Evolutionary conservation across 2,113 vertebrate genomes (phyloP), one percentile per base, ranked within the genome.

Genomic region (Labeo catla): DNA sequence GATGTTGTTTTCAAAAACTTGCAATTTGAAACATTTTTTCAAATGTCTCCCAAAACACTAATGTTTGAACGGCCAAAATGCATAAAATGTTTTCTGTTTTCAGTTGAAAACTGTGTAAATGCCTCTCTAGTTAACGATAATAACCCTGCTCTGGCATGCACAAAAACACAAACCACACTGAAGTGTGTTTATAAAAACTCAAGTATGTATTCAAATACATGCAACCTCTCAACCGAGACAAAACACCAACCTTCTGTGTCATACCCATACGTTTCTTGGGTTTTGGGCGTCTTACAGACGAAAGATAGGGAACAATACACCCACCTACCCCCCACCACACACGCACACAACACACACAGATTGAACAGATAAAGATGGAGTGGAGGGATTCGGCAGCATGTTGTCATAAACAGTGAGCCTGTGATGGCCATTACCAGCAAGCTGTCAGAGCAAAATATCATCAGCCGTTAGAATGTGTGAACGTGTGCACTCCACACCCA

Each of bases 401-500:
- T 86, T 86, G 54, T 74, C 78, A 57, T 80, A 70, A 73, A 28
- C 80, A 83, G 66, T 47, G 45, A 84, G 66, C 47, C 52, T 80
- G 45, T 81, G 81, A 81, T 81, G 85, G 78, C 49, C 72, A 77
- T 76, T 73, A 49, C 73, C 57, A 74, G 28, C 36, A 87, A 87
- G 74, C 85, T 89, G 86, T 87, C 88, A 49, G 79, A 80, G 79
- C 50, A 84, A 87, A 76, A 81, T 70, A 78, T 85, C 16, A 85
- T 89, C 72, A 81, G 39, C 59, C 63, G 45, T 57, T 81, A 45
- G 80, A 78, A 85, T 82, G 61, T 84, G 66, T 73, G 47, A 82
- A 70, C 1, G 80, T 50, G 63, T 52, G 50, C 47, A 36, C 28
- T 54, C 50, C 13, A 66, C 63, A 86, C 28, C 74, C 49, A 43